Evolutionary conservation across 2,113 vertebrate genomes (phyloP), one percentile per base, ranked within the genome.

Genomic region (Heteronetta atricapilla): DNA sequence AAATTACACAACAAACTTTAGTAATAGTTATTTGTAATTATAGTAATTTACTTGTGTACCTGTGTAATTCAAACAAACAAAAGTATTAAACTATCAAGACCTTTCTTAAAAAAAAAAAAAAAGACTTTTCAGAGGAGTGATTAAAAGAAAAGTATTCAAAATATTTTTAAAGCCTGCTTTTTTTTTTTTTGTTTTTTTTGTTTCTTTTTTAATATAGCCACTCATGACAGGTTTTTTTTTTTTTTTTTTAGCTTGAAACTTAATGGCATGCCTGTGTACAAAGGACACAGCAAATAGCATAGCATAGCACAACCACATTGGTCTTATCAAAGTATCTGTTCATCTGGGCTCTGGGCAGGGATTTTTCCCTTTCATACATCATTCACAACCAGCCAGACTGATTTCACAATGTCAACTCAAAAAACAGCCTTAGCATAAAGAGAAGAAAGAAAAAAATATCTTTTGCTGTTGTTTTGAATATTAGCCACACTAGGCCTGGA

Each of bases 401-500:
- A 95, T 60, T 86, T 72, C 52, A 82, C 48, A 72, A 31, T 22
- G 25, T n/a, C 64, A 89, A 8, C 50, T 60, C 69, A 34, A 63
- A 52, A 66, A 75, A 42, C 38, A 83, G 8, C 76, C 44, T 67
- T 44, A 69, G 19, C 20, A 81, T 40, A 33, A 83, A 77, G 92
- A 66, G 21, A 11, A 77, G 36, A 78, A 68, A 55, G 3, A 2
- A 53, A 21, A 46, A 4, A 10, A 11, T 40, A 1, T 73, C 26
- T 80, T 81, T 22, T 83, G 59, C 40, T 78, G 25, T 38, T 86
- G 28, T 66, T 94, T 82, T 89, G 74, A 89, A 78, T 96, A 79
- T 63, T 28, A 33, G 31, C 46, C 36, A 67, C 4, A 0, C 26
- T 46, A 52, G 59, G 19, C 22, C 22, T 25, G n/a, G 25, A 34